phyloP scores from a whole-genome alignment of 2,888 invertebrate species.

The Ophioninae sp. region DNA sequence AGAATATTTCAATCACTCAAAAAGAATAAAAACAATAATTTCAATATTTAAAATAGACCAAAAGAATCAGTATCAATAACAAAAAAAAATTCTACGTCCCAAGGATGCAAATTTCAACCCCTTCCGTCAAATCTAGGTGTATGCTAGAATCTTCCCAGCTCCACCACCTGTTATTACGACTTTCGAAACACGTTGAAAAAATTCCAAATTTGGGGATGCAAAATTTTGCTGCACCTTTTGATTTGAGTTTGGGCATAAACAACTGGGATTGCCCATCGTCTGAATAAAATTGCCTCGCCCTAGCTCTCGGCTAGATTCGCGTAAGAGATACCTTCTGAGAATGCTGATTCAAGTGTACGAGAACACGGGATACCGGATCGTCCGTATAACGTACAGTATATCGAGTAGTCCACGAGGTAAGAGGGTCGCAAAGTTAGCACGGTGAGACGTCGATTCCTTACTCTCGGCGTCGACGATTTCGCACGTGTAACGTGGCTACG shows the following conservation, averaged over 20 bases:
- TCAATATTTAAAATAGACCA: no score
- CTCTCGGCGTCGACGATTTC: conserved; percentile 17
- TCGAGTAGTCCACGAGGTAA: conserved; percentile 37
- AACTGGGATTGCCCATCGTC: neutral
- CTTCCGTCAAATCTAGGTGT: neutral
- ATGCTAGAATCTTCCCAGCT: no score
- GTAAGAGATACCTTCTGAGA: neutral
- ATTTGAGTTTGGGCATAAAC: neutral
- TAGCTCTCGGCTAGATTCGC: neutral
- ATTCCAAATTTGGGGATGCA: no score
- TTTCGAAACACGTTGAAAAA: no score
- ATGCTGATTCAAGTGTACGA: conserved; percentile 12
- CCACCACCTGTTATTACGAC: no score
- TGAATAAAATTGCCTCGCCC: neutral
- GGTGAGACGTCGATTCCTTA: conserved; percentile 45
- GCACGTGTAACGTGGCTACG: neutral
- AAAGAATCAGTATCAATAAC: no score
- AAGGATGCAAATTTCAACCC: no score
- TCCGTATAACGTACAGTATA: conserved; percentile 24
- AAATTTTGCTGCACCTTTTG: neutral
- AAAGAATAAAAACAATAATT: no score
- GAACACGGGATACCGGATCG: conserved; percentile 20
- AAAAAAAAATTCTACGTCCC: no score
- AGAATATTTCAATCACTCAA: no score
- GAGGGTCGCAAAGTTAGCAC: conserved; percentile 37